Evolutionary conservation across 2,888 invertebrate genomes (phyloP).

Genomic region (Tanypteryx hageni): DNA sequence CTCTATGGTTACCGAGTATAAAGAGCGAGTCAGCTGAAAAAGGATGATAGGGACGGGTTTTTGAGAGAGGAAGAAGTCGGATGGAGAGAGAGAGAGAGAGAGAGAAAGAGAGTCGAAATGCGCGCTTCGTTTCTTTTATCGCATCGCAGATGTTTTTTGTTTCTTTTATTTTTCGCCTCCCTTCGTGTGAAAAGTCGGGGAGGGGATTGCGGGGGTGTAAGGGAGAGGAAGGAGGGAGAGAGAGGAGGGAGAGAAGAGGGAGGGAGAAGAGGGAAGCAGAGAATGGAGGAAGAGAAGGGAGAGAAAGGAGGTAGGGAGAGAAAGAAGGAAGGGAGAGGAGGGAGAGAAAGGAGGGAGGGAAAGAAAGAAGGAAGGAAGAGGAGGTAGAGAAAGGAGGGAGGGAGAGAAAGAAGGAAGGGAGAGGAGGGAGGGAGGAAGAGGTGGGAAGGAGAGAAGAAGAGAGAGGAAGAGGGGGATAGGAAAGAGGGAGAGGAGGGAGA

Average conservation of each 20-base stretch:
- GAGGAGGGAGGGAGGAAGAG: not conserved
- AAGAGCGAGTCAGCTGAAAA: not conserved
- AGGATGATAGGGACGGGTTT: no score
- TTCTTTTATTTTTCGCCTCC: not conserved
- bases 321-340: not conserved
- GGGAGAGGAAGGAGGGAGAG: not conserved
- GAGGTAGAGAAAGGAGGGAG: not conserved
- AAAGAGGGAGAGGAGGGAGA: not conserved
- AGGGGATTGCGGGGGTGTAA: not conserved
- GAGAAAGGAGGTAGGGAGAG: not conserved
- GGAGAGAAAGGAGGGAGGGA: not conserved
- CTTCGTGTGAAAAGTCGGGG: not conserved
- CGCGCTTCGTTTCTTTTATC: not conserved
- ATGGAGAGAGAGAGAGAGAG: not conserved
- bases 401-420: not conserved
- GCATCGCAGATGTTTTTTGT: not conserved
- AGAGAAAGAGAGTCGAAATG: not conserved
- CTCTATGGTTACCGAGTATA: not conserved
- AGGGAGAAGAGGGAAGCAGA: not conserved
- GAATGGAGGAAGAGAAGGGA: not conserved
- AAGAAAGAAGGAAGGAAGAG: not conserved
- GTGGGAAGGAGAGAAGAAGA: not conserved
- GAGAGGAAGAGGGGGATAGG: not conserved
- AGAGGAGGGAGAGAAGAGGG: not conserved
- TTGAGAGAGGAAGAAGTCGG: not conserved